phyloP scores from a whole-genome alignment of 2,888 invertebrate genomes.

The Lingula anatina region DNA sequence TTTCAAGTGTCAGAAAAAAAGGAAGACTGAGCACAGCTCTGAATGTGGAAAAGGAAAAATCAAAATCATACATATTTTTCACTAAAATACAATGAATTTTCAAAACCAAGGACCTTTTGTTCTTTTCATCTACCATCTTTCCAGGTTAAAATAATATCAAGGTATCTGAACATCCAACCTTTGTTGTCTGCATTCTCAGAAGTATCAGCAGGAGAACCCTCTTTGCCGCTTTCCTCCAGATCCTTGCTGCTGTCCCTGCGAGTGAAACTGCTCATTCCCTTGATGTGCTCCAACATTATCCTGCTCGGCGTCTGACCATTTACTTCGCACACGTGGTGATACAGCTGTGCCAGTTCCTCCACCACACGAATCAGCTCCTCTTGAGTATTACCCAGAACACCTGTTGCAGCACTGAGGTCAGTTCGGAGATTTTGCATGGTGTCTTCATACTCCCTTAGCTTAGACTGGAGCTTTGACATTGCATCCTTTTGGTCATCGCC shows the following conservation, averaged over 20 bases:
- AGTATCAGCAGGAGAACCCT: slow-evolving; percentile 13
- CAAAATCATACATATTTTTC: too few relatives aligned
- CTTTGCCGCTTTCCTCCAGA: too few relatives aligned
- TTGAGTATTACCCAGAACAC: slow-evolving; percentile 54
- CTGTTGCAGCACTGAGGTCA: slow-evolving; percentile 64
- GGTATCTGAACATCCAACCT: too few relatives aligned
- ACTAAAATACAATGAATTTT: too few relatives aligned
- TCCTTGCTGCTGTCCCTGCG: slow-evolving; percentile 20
- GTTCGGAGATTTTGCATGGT: slow-evolving; percentile 68
- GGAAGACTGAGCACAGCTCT: too few relatives aligned
- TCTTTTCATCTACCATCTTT: too few relatives aligned
- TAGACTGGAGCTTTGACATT: slow-evolving; percentile 70
- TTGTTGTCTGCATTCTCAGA: slow-evolving; percentile 15
- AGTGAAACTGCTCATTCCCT: slow-evolving; percentile 20
- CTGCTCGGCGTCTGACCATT: slow-evolving; percentile 91
- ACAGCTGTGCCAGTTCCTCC: slow-evolving; percentile 88
- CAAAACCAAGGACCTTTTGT: too few relatives aligned
- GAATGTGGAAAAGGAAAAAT: too few relatives aligned
- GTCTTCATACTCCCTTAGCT: slow-evolving; percentile 66
- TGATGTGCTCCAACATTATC: slow-evolving; percentile 79
- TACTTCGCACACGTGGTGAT: slow-evolving; percentile 95
- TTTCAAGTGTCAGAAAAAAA: too few relatives aligned
- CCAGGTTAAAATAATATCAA: too few relatives aligned
- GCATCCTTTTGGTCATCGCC: slow-evolving; percentile 55
- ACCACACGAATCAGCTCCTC: slow-evolving; percentile 81